Base-by-base conservation (phyloP, 2,113 vertebrate genomes). In the Paedocypris sp. region DNA sequence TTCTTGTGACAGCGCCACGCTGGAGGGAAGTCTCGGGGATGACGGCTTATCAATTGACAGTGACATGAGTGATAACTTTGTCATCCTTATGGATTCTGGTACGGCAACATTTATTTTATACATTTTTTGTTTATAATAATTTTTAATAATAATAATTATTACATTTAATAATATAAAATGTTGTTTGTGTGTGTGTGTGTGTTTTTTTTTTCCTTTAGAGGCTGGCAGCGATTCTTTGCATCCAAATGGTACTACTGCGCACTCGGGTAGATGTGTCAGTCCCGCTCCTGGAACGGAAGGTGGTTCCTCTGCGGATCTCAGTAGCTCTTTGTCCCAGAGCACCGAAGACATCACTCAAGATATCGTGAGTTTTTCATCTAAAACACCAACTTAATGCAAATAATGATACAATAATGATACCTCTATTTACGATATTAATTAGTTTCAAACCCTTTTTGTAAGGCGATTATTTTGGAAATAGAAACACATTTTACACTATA, bases 41-140 rank as follows among this genome's bases (percentile, higher is more conserved):
- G 93, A 99, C 1, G 80, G 85, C 42, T 79, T 93, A 5, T 97
- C 93, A 0, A 66, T 97, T 67, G 87, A 92, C 71, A 97, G 93
- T 1, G 93, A 99, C 31, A 75, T 85, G 80, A 95, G 92, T 0
- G 92, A 98, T 0, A 83, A 82, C 72, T 94, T 95, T 5, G 83
- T 92, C 62, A 82, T 91, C 75, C 83, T 96, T 42, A 72, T 90
- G 52, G 91, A 95, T 67, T 83, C 90, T 35, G 92, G 94, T 96
- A 65, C 45, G 49, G 45, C 38, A 18, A 12, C 4, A 53, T 11
- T 52, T 6, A 10, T 10, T 12, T 4, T 11, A 4, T 22, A n/a
- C n/a, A n/a, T n/a, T n/a, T n/a, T n/a, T n/a, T n/a, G n/a, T n/a
- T n/a, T n/a, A n/a, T n/a, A n/a, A n/a, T n/a, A n/a, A n/a, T n/a